A percentile compares a stretch with the other conserved stretches of the same genome.
Evolutionary conservation across 1,140 invertebrate species (phyloP).

Genomic region (Carposina sasakii): DNA sequence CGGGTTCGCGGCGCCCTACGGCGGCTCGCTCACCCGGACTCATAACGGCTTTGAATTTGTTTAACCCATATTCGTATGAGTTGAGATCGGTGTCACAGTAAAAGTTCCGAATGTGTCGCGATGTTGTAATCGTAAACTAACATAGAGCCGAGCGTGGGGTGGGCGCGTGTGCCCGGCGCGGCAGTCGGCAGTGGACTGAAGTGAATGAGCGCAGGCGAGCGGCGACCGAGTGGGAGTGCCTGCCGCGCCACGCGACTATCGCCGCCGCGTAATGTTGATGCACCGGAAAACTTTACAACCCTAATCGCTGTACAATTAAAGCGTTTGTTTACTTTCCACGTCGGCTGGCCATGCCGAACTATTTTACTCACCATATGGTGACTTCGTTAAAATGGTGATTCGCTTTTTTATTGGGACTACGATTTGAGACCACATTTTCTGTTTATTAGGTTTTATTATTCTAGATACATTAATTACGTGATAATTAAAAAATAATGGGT

Average conservation of each 20-base stretch:
- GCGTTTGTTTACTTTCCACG: conserved; percentile 56
- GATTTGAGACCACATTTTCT: too few relatives aligned
- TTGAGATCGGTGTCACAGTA: conserved; percentile 61
- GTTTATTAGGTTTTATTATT: too few relatives aligned
- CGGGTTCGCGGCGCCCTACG: conserved; percentile 64
- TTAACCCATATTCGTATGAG: conserved; percentile 67
- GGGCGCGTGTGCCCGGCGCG: conserved; percentile 57
- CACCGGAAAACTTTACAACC: conserved; percentile 63
- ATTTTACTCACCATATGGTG: too few relatives aligned
- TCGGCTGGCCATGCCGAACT: too few relatives aligned
- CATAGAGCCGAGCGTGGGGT: conserved; percentile 51
- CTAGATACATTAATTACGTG: too few relatives aligned
- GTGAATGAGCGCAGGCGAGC: conserved; percentile 60
- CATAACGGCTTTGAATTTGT: conserved; percentile 50
- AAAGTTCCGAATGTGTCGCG: conserved; percentile 53
- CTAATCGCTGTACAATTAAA: conserved; percentile 64
- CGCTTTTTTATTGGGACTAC: too few relatives aligned
- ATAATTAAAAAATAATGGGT: too few relatives aligned
- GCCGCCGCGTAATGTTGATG: conserved; percentile 42
- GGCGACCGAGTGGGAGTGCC: conserved; percentile 60
- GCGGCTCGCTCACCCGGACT: conserved; percentile 69
- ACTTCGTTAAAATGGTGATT: too few relatives aligned
- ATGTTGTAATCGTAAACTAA: conserved; percentile 69
- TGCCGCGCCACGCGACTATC: conserved; percentile 54
- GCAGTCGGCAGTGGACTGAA: conserved; percentile 58